phyloP scores from a whole-genome alignment of 2,113 vertebrate genomes.

The Drymodes brunneopygia region DNA sequence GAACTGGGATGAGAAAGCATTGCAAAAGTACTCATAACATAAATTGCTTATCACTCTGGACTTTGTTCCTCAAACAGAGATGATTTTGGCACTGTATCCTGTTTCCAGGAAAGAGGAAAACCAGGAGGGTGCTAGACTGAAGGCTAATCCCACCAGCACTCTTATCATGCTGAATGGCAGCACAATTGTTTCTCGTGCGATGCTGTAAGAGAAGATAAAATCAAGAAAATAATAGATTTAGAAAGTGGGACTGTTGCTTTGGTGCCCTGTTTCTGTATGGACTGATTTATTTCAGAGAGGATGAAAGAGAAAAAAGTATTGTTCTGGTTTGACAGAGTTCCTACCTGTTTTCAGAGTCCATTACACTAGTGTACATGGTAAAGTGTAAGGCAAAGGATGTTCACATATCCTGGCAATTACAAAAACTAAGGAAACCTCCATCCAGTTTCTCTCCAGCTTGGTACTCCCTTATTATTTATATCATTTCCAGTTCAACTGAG shows the following conservation, averaged over 20 bases:
- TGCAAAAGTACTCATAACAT: neutral
- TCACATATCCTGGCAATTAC: neutral
- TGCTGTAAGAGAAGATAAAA: neutral
- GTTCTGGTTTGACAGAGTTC: neutral
- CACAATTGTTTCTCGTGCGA: neutral
- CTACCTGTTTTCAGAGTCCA: neutral
- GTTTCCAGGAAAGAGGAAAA: neutral
- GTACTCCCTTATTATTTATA: neutral
- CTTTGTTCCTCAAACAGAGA: neutral
- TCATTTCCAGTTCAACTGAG: neutral
- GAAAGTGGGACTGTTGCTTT: neutral
- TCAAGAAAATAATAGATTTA: neutral
- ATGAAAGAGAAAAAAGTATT: neutral
- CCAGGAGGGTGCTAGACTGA: neutral
- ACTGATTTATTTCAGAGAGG: neutral
- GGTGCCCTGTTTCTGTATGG: neutral
- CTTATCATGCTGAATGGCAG: neutral
- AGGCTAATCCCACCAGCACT: neutral
- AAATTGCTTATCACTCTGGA: constrained; percentile 15
- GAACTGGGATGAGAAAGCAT: constrained; percentile 25
- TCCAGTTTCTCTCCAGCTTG: neutral
- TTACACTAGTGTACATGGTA: neutral
- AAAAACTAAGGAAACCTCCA: neutral
- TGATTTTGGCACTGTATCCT: neutral
- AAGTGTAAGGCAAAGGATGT: neutral